Percentiles rank a stretch among this genome's conserved stretches.
Conservation (phyloP, 2,113 vertebrate genomes). For the Neomonachus schauinslandi region DNA sequence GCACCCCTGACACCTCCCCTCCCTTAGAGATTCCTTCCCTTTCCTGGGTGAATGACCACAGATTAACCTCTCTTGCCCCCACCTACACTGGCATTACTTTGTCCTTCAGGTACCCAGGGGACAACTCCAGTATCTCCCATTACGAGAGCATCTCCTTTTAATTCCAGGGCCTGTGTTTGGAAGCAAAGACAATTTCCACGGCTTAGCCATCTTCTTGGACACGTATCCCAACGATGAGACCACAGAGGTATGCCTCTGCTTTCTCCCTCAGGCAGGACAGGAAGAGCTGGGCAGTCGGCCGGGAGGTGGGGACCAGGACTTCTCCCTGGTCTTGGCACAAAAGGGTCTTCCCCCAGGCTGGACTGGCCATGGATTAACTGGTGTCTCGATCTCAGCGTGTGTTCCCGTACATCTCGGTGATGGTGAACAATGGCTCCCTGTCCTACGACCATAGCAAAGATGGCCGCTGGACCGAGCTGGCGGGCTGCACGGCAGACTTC, state of each 20-base stretch:
- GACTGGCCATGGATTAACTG: background rate
- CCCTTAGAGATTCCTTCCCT: background rate
- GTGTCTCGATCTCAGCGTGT: conserved; percentile 88
- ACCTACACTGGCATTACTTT: background rate
- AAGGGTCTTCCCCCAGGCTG: background rate
- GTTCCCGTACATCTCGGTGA: conserved; percentile 97
- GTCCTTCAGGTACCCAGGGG: background rate
- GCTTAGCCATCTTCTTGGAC: conserved; percentile 97
- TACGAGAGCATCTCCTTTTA: conserved; percentile 53
- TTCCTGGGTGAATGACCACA: background rate
- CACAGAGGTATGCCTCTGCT: conserved; percentile 88
- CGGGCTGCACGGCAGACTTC: conserved; percentile 95
- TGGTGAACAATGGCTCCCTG: conserved; percentile 98
- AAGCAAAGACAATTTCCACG: conserved; percentile 96
- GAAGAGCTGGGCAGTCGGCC: background rate
- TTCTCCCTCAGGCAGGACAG: background rate
- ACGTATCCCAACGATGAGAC: conserved; percentile 97
- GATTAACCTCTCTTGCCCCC: background rate
- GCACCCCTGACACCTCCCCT: background rate
- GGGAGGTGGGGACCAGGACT: background rate
- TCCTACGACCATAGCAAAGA: conserved; percentile 97
- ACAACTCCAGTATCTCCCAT: background rate
- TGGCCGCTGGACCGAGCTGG: conserved; percentile 93
- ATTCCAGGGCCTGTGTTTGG: conserved; percentile 95
- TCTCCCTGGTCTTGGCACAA: background rate